These are phyloP conservation scores for Oceanodroma tethys DNA, from an alignment of 2,113 vertebrate species.

Conservation along the genomic window DNA sequence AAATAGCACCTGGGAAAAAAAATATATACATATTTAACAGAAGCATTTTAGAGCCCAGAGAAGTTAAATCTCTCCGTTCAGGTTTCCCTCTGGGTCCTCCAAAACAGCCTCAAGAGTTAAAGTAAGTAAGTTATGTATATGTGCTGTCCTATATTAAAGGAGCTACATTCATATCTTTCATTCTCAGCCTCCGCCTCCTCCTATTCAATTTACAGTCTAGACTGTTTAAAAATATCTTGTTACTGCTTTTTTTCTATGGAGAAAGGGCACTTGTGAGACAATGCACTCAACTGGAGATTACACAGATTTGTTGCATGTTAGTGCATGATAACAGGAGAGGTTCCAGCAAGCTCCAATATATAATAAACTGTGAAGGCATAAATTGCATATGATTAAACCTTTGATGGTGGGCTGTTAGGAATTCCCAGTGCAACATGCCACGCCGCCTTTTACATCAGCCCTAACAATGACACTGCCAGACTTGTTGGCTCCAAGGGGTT, in stretches of 20 bases:
- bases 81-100: neutral
- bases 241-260: neutral
- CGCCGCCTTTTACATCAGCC: neutral
- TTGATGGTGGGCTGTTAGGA: constrained; percentile 57
- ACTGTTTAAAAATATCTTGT: constrained; percentile 34
- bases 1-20: neutral
- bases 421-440: constrained; percentile 27
- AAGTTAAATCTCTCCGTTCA: neutral
- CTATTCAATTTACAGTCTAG: constrained; percentile 51
- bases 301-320: constrained; percentile 23
- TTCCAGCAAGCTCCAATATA: constrained; percentile 24
- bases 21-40: neutral
- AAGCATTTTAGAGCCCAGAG: neutral
- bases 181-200: constrained; percentile 6
- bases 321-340: constrained; percentile 40
- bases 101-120: neutral
- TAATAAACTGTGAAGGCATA: constrained; percentile 38
- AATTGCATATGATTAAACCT: constrained; percentile 55
- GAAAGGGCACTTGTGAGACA: constrained; percentile 52
- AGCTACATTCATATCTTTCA: neutral
- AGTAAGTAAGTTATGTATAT: neutral
- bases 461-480: constrained; percentile 31
- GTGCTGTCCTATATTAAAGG: neutral
- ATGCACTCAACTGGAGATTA: constrained; percentile 28
- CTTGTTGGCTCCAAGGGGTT: constrained; percentile 58